Percentiles rank a stretch among this genome's conserved stretches.
phyloP scores from a whole-genome alignment of 2,113 vertebrate genomes.

The Mellivora capensis region DNA sequence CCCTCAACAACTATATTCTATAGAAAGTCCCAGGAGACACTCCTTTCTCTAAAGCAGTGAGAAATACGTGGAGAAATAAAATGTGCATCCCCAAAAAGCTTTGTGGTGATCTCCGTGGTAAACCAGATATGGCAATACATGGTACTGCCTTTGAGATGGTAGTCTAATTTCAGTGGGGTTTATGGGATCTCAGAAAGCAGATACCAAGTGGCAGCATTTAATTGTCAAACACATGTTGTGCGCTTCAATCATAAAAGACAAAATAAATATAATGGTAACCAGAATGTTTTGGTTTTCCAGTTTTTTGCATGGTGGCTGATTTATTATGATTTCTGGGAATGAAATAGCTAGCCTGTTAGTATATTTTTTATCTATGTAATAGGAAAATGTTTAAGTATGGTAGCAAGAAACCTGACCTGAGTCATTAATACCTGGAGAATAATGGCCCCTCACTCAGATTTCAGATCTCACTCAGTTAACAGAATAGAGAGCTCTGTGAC shows the following conservation, averaged over 20 bases:
- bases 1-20: neutral
- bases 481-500: neutral
- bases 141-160: neutral
- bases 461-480: neutral
- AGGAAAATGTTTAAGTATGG: neutral
- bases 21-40: neutral
- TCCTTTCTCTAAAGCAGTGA: neutral
- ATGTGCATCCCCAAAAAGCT: neutral
- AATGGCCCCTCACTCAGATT: neutral
- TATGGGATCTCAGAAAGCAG: neutral
- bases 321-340: neutral
- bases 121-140: neutral
- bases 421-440: neutral
- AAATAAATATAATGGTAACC: neutral
- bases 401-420: neutral
- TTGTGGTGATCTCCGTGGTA: neutral
- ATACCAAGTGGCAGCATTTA: neutral
- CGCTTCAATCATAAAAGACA: neutral
- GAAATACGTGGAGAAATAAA: neutral
- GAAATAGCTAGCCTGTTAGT: neutral
- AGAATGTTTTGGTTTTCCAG: neutral
- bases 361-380: neutral
- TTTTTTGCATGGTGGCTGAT: neutral
- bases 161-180: neutral
- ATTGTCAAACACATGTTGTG: neutral